Evolutionary conservation across 2,113 vertebrate species (phyloP).

Genomic region (Podilymbus podiceps): DNA sequence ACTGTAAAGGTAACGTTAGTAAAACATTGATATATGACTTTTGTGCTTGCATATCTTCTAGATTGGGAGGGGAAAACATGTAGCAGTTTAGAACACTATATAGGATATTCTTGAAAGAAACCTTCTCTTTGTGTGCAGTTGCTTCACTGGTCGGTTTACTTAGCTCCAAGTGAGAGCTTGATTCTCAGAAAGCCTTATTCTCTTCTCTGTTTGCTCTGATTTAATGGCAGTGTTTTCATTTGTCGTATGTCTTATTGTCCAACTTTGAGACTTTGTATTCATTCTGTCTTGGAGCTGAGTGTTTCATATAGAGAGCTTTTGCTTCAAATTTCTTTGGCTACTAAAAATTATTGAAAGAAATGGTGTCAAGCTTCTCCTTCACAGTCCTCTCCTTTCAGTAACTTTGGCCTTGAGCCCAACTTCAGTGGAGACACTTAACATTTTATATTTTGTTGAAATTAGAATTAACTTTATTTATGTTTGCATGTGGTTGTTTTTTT

Average conservation of each 20-base stretch:
- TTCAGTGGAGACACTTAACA: not conserved
- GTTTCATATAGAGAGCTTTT: not conserved
- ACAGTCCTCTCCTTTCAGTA: not conserved
- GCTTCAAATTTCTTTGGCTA: not conserved
- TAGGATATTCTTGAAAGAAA: not conserved
- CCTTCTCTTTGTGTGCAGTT: not conserved
- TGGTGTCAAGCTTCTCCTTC: not conserved
- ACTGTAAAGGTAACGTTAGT: slow-evolving; percentile 46
- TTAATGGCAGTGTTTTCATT: not conserved
- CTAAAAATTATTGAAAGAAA: not conserved
- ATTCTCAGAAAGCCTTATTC: not conserved
- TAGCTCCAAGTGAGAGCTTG: not conserved
- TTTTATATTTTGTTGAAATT: not conserved
- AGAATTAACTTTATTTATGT: not conserved
- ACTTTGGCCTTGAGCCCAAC: not conserved
- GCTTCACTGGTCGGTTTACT: not conserved
- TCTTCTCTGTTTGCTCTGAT: not conserved
- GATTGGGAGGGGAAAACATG: not conserved
- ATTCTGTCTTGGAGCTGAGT: not conserved
- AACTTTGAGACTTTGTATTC: not conserved
- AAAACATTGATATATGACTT: not conserved
- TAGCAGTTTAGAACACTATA: not conserved
- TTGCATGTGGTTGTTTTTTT: not conserved
- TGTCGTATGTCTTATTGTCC: slow-evolving; percentile 3
- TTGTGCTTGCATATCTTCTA: not conserved